A percentile compares a stretch with the other conserved stretches of the same genome.
Conservation (phyloP, 1,140 invertebrate species). For the Sitodiplosis mosellana region DNA sequence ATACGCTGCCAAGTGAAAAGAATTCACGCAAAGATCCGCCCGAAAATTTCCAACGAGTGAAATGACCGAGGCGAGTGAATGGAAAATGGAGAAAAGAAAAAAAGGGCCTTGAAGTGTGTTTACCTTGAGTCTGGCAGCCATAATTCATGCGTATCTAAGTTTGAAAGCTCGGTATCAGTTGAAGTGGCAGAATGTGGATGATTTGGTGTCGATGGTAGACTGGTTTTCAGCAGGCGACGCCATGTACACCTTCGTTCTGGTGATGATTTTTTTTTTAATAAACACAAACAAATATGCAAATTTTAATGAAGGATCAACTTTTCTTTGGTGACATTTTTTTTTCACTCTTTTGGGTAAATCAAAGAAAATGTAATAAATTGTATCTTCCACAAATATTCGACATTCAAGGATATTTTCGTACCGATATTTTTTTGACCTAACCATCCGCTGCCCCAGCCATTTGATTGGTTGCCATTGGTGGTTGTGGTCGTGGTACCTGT, state of each 20-base stretch:
- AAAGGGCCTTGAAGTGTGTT: background rate
- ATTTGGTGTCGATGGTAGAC: conserved; percentile 35
- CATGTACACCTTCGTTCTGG: conserved; percentile 42
- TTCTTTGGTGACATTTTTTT: background rate
- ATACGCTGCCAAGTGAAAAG: too few species aligned
- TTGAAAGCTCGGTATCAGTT: conserved; percentile 62
- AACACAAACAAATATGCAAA: background rate
- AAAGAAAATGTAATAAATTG: too few species aligned
- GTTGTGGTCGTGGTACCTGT: too few species aligned
- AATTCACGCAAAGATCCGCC: too few species aligned
- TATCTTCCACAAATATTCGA: too few species aligned
- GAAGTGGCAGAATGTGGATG: conserved; percentile 53
- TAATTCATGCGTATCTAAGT: conserved; percentile 57
- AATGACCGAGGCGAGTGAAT: too few species aligned
- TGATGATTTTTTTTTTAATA: background rate
- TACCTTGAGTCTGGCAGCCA: conserved; percentile 56
- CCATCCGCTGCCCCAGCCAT: conserved; percentile 38
- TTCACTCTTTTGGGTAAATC: background rate
- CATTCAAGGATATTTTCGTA: too few species aligned
- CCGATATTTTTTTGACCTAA: conserved; percentile 27
- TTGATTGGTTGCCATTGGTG: conserved; percentile 7
- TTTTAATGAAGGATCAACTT: background rate
- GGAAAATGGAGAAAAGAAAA: too few species aligned
- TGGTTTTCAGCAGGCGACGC: conserved; percentile 33
- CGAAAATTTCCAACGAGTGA: too few species aligned